Evolutionary conservation across 2,797 vertebrate species (phyloP).

Genomic region (Sebastes itinus): DNA sequence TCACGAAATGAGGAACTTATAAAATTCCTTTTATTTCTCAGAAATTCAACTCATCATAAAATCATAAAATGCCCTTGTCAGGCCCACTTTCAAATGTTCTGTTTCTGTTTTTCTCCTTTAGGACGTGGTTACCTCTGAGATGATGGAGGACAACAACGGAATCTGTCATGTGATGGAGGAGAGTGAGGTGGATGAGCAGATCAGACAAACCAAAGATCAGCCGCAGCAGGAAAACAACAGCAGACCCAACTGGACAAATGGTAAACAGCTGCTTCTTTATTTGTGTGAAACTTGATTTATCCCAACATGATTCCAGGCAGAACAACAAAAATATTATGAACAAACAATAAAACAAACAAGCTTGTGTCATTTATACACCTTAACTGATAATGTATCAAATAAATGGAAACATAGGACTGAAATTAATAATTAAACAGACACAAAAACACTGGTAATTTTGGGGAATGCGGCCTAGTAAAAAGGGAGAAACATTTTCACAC

Average conservation of each 20-base stretch:
- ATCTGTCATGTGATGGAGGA: conserved; percentile 47
- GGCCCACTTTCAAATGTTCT: not conserved
- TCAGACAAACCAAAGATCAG: conserved; percentile 22
- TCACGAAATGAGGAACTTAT: not conserved
- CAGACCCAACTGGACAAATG: conserved; percentile 70
- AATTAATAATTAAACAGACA: too few species aligned
- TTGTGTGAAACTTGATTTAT: not conserved
- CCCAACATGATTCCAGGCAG: too few species aligned
- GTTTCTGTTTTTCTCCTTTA: not conserved
- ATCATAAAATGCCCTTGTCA: not conserved
- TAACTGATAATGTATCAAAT: too few species aligned
- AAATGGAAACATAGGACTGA: too few species aligned
- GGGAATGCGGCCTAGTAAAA: too few species aligned
- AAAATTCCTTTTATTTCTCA: not conserved
- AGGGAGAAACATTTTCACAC: too few species aligned
- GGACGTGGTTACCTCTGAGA: conserved; percentile 17
- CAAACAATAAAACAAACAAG: too few species aligned
- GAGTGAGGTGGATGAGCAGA: conserved; percentile 40
- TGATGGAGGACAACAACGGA: conserved; percentile 56
- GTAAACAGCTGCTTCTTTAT: conserved; percentile 45
- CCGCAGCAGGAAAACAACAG: conserved; percentile 28
- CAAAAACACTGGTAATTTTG: too few species aligned
- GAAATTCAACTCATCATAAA: not conserved
- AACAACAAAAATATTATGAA: too few species aligned
- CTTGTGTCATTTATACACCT: too few species aligned